Base-by-base conservation (phyloP, 2,888 invertebrate species). In the Spicauda simplicius region DNA sequence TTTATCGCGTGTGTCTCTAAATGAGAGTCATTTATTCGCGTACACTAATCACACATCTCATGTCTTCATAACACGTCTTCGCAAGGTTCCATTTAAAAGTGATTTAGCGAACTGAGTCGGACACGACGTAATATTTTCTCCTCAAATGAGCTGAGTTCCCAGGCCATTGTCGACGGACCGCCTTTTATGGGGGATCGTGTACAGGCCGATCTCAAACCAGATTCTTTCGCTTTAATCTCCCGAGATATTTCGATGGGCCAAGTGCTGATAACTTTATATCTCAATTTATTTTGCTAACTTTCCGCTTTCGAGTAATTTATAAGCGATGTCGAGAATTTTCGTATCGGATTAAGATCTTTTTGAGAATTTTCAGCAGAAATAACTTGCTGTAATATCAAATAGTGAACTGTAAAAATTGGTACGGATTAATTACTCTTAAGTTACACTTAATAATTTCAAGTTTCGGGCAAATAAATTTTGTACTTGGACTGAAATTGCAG, bases 131-230 rank as follows among this genome's bases (percentile, higher is more conserved):
- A 90, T 91, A 90, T 91, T 90, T 90, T 88, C 90, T 87, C 84
- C 81, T 89, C 88, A 93, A 93, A 93, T 92, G 92, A 93, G 91
- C 88, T 81, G 79, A 82, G 92, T 93, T 93, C 92, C 91, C 92
- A 92, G 82, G 87, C 86, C 84, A 92, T 93, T 93, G 92, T 92
- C 84, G 88, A 87, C 83, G 79, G 25, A 5, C 75, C 80, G 80
- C 91, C 92, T 86, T 92, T 85, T 91, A 91, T 80, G 90, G 92
- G 79, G 79, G 73, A 71, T 74, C 74, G 75, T 76, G 80, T 86
- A 90, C 90, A 90, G 91, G 88, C 84, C 81, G 90, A 82, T 88
- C 84, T 79, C 78, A 86, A 85, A 89, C 83, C 80, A 80, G 83
- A 84, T 81, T 80, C 81, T 77, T 79, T 73, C 69, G 70, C 25